Evolutionary conservation across 2,113 vertebrate genomes (phyloP).

Genomic region (Tragulus kanchil): DNA sequence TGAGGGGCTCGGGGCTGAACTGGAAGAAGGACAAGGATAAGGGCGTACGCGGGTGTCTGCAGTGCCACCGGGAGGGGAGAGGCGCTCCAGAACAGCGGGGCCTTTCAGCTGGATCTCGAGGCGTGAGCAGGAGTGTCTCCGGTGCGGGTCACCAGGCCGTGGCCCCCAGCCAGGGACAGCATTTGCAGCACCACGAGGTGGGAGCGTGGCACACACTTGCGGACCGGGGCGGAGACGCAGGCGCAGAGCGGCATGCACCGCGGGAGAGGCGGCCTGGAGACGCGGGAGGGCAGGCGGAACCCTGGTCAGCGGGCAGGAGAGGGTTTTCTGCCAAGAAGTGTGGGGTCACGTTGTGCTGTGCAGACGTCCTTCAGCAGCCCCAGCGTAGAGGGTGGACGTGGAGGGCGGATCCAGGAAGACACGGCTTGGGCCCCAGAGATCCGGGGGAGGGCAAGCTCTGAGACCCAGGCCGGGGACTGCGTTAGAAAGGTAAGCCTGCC

Average conservation of each 20-base stretch:
- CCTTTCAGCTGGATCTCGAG: background rate
- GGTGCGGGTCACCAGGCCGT: background rate
- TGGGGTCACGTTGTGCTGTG: background rate
- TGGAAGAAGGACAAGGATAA: background rate
- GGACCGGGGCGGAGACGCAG: fast-evolving
- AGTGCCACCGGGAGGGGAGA: background rate
- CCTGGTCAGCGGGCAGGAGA: background rate
- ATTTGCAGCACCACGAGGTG: background rate
- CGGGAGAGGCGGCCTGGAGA: background rate
- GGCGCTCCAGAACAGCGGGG: background rate
- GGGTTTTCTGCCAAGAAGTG: background rate
- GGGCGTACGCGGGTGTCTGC: no score
- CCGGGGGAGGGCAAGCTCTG: background rate
- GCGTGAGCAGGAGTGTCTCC: background rate
- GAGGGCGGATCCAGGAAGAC: background rate
- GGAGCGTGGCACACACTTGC: fast-evolving
- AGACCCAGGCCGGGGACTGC: background rate
- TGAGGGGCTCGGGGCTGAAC: fast-evolving
- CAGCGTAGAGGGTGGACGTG: background rate
- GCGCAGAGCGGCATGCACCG: fast-evolving
- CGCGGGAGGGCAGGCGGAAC: no score
- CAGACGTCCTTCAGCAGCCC: background rate
- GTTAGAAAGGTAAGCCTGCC: background rate
- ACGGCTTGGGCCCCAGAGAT: background rate
- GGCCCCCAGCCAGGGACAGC: background rate